These are phyloP conservation scores for Antrozous pallidus DNA, from an alignment of 2,797 vertebrate species.

Conservation along the genomic window DNA sequence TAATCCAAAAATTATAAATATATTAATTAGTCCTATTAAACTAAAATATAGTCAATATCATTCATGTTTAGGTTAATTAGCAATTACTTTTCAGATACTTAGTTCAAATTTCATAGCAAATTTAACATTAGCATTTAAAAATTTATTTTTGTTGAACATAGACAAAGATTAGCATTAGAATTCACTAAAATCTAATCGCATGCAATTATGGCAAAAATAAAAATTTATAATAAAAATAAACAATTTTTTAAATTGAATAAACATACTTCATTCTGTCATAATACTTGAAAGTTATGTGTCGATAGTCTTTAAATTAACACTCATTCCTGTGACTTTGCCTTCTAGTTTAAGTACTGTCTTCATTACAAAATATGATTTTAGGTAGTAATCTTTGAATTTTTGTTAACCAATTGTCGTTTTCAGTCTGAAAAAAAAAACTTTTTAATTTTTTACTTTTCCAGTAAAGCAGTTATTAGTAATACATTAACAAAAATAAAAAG, in stretches of 20 bases:
- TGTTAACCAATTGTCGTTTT: neutral
- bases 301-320: neutral
- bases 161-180: neutral
- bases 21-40: neutral
- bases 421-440: neutral
- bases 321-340: neutral
- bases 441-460: constrained; percentile 40
- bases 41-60: neutral
- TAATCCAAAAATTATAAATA: constrained; percentile 1
- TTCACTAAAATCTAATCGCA: neutral
- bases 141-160: neutral
- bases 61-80: neutral
- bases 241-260: neutral
- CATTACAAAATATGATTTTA: constrained; percentile 22
- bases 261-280: neutral
- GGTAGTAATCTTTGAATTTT: neutral
- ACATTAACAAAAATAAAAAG: constrained; percentile 35
- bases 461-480: neutral
- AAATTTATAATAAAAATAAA: no score
- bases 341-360: neutral
- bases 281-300: neutral
- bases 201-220: no score
- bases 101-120: constrained; percentile 9
- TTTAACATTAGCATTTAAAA: neutral
- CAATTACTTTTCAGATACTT: neutral